A percentile compares a stretch with the other conserved stretches of the same genome.
These are phyloP conservation scores for Trichomycterus rosablanca DNA, from an alignment of 2,113 vertebrate species.

Conservation along the genomic window DNA sequence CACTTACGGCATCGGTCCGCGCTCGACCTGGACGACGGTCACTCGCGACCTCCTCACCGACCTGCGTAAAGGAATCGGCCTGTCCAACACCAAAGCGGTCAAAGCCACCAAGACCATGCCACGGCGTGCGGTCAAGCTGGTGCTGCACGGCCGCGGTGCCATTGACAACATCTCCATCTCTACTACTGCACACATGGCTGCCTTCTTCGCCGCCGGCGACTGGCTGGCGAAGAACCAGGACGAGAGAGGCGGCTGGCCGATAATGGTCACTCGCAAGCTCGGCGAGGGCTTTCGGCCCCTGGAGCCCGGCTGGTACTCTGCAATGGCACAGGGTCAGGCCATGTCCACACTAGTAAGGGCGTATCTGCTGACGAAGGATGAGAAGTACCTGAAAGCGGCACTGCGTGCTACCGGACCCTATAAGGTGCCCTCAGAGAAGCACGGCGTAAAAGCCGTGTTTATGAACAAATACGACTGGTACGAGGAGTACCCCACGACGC, in stretches of 20 bases:
- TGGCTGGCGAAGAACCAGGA: conserved; percentile 96
- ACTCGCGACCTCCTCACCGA: conserved; percentile 93
- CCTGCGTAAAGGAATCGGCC: conserved; percentile 89
- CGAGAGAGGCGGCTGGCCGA: conserved; percentile 91
- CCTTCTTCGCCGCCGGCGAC: conserved; percentile 89
- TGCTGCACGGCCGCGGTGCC: conserved; percentile 78
- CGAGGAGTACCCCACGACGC: conserved; percentile 92
- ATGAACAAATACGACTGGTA: conserved; percentile 96
- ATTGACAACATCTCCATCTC: conserved; percentile 90
- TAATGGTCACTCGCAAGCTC: conserved; percentile 92
- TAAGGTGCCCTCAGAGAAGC: conserved; percentile 82
- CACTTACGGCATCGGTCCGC: conserved; percentile 84
- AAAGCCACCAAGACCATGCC: conserved; percentile 95
- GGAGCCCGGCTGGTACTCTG: conserved; percentile 97
- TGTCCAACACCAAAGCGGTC: conserved; percentile 96
- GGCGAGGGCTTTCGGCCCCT: conserved; percentile 89
- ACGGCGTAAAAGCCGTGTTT: conserved; percentile 90
- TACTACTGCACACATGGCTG: conserved; percentile 88
- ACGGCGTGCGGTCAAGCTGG: conserved; percentile 75
- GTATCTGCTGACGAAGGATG: conserved; percentile 86
- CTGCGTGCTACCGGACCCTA: conserved; percentile 84
- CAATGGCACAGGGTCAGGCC: conserved; percentile 97
- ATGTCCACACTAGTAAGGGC: conserved; percentile 93
- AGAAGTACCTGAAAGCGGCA: conserved; percentile 79
- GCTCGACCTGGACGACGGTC: conserved; percentile 83